Evolutionary conservation across 2,113 vertebrate species (phyloP).

Genomic region (Macquaria ambigua): DNA sequence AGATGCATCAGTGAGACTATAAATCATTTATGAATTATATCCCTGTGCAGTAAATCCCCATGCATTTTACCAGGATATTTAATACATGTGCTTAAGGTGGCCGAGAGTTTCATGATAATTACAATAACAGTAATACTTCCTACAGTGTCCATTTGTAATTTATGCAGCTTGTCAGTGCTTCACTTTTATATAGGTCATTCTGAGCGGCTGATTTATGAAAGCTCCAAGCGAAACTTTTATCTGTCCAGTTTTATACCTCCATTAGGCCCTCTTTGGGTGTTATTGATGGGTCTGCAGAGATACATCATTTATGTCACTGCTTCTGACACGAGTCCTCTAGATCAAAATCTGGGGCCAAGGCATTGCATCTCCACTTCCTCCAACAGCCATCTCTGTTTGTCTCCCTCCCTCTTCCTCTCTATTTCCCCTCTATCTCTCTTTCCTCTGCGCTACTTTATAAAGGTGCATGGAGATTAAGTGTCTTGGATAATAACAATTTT

Average conservation of each 20-base stretch:
- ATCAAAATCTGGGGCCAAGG: conserved; percentile 69
- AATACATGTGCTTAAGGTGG: conserved; percentile 56
- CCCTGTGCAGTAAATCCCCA: conserved; percentile 27
- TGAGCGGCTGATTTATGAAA: conserved; percentile 82
- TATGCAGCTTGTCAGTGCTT: conserved; percentile 68
- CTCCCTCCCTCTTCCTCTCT: background rate
- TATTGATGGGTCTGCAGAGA: conserved; percentile 83
- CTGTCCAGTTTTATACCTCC: conserved; percentile 83
- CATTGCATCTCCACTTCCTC: conserved; percentile 45
- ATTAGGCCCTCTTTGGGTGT: conserved; percentile 81
- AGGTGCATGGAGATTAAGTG: conserved; percentile 31
- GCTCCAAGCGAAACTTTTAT: conserved; percentile 81
- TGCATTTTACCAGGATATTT: conserved; percentile 61
- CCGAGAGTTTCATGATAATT: conserved; percentile 57
- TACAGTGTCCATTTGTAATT: conserved; percentile 70
- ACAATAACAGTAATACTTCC: conserved; percentile 71
- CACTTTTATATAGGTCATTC: conserved; percentile 81
- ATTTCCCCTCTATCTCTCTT: background rate
- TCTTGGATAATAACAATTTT: conserved; percentile 35
- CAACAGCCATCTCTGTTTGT: conserved; percentile 20
- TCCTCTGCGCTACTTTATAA: conserved; percentile 26
- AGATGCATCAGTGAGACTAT: conserved; percentile 18
- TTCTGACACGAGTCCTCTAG: conserved; percentile 73
- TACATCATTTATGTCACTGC: conserved; percentile 82
- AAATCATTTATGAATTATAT: conserved; percentile 46